Evolutionary conservation across 1,140 invertebrate species (phyloP).

Genomic region (Luehdorfia chinensis): DNA sequence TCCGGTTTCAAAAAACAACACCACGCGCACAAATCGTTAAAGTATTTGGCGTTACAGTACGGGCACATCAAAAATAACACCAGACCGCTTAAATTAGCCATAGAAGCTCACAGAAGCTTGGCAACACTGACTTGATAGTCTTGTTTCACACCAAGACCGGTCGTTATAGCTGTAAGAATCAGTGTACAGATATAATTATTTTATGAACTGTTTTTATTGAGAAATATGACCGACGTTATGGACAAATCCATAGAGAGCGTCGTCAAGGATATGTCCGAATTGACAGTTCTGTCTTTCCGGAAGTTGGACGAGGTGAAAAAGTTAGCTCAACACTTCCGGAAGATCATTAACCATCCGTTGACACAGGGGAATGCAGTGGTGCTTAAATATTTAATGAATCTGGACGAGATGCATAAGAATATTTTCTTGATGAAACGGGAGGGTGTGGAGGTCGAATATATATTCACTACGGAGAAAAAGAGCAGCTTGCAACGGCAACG

Average conservation of each 20-base stretch:
- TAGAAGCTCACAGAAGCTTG: slow-evolving; percentile 23
- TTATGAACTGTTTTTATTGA: slow-evolving; percentile 15
- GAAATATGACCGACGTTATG: slow-evolving; percentile 22
- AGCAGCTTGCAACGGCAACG: slow-evolving; percentile 60
- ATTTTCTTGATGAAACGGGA: slow-evolving; percentile 55
- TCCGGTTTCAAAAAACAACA: slow-evolving; percentile 22
- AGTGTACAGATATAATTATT: slow-evolving; percentile 35
- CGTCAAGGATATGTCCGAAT: slow-evolving; percentile 36
- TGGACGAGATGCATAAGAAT: slow-evolving; percentile 52
- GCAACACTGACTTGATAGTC: slow-evolving; percentile 35
- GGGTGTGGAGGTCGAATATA: slow-evolving; percentile 61
- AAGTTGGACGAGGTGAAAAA: slow-evolving; percentile 57
- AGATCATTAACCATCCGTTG: slow-evolving; percentile 50
- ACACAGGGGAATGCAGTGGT: slow-evolving; percentile 43
- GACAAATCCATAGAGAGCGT: slow-evolving; percentile 32
- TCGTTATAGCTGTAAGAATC: slow-evolving; percentile 33
- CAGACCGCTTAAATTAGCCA: slow-evolving; percentile 20
- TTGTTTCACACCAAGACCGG: slow-evolving; percentile 43
- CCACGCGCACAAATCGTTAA: slow-evolving; percentile 24
- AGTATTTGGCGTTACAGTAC: slow-evolving; percentile 34
- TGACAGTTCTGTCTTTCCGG: slow-evolving; percentile 56
- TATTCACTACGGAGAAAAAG: slow-evolving; percentile 69
- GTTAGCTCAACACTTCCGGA: slow-evolving; percentile 51
- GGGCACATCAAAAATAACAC: slow-evolving; percentile 33
- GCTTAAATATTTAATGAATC: slow-evolving; percentile 42